Base-by-base conservation (phyloP, 2,113 vertebrate genomes). In the Zootoca vivipara region DNA sequence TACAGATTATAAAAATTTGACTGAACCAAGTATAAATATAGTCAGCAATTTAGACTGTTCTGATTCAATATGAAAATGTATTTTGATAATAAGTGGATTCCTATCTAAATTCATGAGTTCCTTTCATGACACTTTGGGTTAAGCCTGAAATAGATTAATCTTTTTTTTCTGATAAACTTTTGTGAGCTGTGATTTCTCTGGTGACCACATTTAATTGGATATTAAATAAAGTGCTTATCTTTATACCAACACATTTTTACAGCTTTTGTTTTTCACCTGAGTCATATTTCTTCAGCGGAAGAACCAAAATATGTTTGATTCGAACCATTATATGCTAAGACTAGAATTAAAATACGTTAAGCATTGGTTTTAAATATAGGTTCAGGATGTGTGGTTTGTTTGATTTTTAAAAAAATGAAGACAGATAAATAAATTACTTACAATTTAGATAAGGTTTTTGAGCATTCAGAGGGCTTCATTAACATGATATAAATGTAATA, bases 101-200 rank as follows among this genome's bases (percentile, higher is more conserved):
- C 96, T 96, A 96, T 97, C 96, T 97, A 97, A 97, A 97, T 97
- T 97, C 96, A 97, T 97, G 97, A 97, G 96, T 96, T 96, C 93
- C 62, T 96, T 96, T 94, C 96, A 95, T 96, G 96, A 97, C 95
- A 96, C 96, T 96, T 93, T 96, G 93, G 93, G 95, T 96, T 97
- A 96, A 96, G 95, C 94, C 95, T 95, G 95, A 96, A 97, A 97
- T 96, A 95, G 95, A 97, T 96, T 97, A 97, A 97, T 97, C 96
- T 97, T 96, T 70, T 96, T 70, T 96, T 96, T 93, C 96, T 97
- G 96, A 97, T 97, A 97, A 97, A 97, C 94, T 96, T 97, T 96
- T 94, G 94, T 96, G 96, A 97, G 94, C 95, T 97, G 91, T 96
- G 95, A 96, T 97, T 97, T 97, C 96, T 97, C 96, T 86, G 83